Percentiles rank a stretch among this genome's conserved stretches.
These are phyloP conservation scores for Sorex maritimensis DNA, from an alignment of 2,797 vertebrate genomes.

Conservation along the genomic window DNA sequence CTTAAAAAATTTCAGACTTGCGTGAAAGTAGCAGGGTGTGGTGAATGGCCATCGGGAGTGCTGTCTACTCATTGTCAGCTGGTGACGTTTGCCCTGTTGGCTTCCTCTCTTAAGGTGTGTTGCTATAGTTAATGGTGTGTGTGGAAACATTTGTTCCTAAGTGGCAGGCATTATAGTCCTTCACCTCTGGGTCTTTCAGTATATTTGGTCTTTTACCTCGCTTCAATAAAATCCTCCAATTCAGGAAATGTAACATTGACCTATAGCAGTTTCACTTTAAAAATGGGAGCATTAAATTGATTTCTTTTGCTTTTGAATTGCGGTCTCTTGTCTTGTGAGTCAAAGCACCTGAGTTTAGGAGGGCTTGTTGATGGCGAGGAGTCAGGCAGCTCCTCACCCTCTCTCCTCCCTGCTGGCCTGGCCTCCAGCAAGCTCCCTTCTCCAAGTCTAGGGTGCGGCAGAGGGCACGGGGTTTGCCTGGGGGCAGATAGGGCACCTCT, in stretches of 20 bases:
- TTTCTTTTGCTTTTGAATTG: conserved; percentile 54
- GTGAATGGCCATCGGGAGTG: too few relatives aligned
- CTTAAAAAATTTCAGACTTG: conserved; percentile 41
- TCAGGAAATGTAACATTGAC: conserved; percentile 16
- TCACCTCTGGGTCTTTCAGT: conserved; percentile 1
- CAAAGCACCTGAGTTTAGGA: conserved; percentile 7
- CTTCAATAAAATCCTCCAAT: conserved; percentile 27
- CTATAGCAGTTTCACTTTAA: conserved; percentile 56
- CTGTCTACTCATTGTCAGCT: not conserved
- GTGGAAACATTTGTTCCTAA: not conserved
- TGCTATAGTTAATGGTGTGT: not conserved
- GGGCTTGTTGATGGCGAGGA: not conserved
- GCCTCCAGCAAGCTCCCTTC: not conserved
- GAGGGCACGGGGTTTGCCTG: not conserved
- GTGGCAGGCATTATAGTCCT: not conserved
- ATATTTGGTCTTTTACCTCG: not conserved
- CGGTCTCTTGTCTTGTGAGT: conserved; percentile 17
- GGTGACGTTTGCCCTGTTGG: not conserved
- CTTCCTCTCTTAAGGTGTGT: not conserved
- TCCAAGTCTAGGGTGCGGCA: not conserved
- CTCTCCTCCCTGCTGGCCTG: not conserved
- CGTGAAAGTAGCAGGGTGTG: conserved; percentile 13
- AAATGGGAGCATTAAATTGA: not conserved
- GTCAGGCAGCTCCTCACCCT: not conserved
- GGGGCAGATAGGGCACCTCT: not conserved